Conservation (phyloP, 2,113 vertebrate species). For the Dicerorhinus sumatrensis region DNA sequence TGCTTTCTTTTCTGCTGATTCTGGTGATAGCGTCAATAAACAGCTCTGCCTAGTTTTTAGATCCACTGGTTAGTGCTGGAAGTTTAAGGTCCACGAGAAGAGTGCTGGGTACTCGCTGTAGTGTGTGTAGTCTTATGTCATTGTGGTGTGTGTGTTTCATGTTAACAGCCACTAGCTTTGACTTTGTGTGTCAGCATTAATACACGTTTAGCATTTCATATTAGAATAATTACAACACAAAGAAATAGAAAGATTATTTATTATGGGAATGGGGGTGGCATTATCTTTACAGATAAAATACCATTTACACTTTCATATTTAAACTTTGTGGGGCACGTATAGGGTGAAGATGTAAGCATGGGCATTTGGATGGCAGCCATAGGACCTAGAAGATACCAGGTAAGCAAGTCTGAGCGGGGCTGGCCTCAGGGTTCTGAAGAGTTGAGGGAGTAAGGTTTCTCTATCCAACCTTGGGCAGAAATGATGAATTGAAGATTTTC, state of each 20-base stretch:
- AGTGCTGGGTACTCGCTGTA: fast-evolving
- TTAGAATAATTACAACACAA: background rate
- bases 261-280: background rate
- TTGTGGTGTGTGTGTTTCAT: background rate
- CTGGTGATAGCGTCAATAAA: background rate
- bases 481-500: too few relatives aligned
- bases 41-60: background rate
- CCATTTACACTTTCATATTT: constrained; percentile 43
- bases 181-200: background rate
- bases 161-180: background rate
- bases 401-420: constrained; percentile 74
- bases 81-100: fast-evolving
- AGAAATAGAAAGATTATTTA: background rate
- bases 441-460: background rate
- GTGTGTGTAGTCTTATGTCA: background rate
- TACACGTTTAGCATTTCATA: background rate
- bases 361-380: constrained; percentile 99
- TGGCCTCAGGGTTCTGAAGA: background rate
- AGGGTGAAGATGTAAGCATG: constrained; percentile 99
- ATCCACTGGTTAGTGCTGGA: background rate
- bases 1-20: background rate
- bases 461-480: fast-evolving
- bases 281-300: background rate
- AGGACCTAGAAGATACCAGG: constrained; percentile 95
- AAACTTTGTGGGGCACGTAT: background rate